These are phyloP conservation scores for Coccyzus lansbergi DNA, from an alignment of 2,797 vertebrate species.

Conservation along the genomic window DNA sequence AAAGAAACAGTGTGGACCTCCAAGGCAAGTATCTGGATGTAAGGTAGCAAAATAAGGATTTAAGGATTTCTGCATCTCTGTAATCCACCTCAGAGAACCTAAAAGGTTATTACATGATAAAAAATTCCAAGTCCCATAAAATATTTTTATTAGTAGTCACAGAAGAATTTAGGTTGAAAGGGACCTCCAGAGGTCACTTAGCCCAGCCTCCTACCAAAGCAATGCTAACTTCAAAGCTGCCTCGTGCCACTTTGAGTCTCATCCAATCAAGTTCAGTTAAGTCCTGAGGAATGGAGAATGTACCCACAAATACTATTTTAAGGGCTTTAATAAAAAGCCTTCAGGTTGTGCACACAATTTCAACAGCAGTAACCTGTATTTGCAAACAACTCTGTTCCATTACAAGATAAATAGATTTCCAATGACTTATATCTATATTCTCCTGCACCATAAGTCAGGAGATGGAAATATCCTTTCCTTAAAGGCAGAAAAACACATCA, in stretches of 20 bases:
- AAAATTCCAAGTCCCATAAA: neutral
- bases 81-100: neutral
- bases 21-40: rapidly evolving
- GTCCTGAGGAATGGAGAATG: neutral
- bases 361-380: neutral
- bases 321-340: neutral
- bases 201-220: neutral
- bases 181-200: neutral
- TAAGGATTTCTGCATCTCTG: neutral
- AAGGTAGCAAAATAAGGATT: neutral
- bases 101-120: neutral
- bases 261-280: neutral
- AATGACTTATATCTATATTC: neutral
- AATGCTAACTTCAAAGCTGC: neutral
- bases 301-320: neutral
- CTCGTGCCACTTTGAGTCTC: neutral
- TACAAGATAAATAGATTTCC: neutral
- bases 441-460: neutral
- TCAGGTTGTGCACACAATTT: neutral
- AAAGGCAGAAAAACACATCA: neutral
- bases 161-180: neutral
- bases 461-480: neutral
- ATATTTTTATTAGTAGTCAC: neutral
- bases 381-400: neutral
- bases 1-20: neutral